Evolutionary conservation across 1,140 invertebrate species (phyloP), one percentile per base, ranked within the genome.

Genomic region (Alviniconcha marisindica): DNA sequence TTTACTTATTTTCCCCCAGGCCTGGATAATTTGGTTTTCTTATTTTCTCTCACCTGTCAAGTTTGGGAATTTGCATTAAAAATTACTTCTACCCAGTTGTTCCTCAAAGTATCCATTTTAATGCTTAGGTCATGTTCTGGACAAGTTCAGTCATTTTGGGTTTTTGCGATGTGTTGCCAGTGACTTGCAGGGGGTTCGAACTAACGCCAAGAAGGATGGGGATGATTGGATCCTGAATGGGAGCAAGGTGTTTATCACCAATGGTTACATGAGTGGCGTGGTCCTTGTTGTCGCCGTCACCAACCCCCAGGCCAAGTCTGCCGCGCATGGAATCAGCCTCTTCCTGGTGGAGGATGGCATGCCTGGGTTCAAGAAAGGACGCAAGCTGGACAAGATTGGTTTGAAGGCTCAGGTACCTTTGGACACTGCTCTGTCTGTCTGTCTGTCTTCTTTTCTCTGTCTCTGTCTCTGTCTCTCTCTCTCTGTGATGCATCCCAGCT

Each of bases 191-290:
- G 94, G 93, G 24, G 42, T 74, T 24, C 85, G 90, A 63, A 94
- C 94, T 21, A 90, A 90, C 87, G 94, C 94, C 14, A 92, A 91
- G 78, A 91, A 91, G 83, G 93, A 94, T 87, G 94, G 94, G 10
- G 87, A 88, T 84, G 94, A 94, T 85, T 94, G 90, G 84, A 94
- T 94, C 79, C 83, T 94, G 2, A 94, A 94, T 87, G 94, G 94
- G 33, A 94, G 93, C 74, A 94, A 94, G 87, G 91, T 92, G 0
- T 94, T 94, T 87, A 94, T 94, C 81, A 94, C 94, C 24, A 94
- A 94, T 88, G 94, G 94, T 51, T 93, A 88, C 86, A 90, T 94
- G 90, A 83, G 87, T 71, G 94, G 94, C 86, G 79, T 94, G 7
- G 93, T 93, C n/a, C 88, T 94, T 77, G 94, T 94, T 63, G 94